These are phyloP conservation scores for Probosciger aterrimus DNA, from an alignment of 2,113 vertebrate species.

Conservation along the genomic window DNA sequence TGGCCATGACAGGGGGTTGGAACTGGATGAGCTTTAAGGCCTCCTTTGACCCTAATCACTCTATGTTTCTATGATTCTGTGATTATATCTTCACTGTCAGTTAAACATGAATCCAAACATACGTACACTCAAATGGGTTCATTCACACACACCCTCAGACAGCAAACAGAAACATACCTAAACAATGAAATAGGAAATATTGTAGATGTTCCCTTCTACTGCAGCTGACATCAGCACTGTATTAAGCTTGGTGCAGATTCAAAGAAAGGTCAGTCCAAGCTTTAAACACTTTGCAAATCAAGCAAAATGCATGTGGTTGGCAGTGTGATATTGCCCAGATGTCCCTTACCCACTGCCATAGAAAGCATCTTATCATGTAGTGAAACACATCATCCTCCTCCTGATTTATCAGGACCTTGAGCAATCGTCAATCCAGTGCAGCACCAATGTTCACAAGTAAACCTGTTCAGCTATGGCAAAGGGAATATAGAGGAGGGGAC, in stretches of 20 bases:
- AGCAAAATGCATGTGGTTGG: background rate
- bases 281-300: background rate
- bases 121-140: background rate
- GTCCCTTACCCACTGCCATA: background rate
- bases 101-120: background rate
- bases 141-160: background rate
- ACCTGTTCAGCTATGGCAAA: background rate
- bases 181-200: background rate
- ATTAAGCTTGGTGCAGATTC: background rate
- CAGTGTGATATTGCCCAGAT: background rate
- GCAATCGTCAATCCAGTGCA: background rate
- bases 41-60: background rate
- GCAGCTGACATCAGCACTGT: background rate
- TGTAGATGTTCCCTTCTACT: background rate
- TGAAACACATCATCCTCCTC: background rate
- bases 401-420: background rate
- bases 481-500: background rate
- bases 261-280: background rate
- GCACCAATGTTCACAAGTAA: background rate
- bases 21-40: background rate
- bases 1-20: background rate
- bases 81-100: background rate
- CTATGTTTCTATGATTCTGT: background rate
- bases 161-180: background rate
- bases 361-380: background rate